These are phyloP conservation scores for Myoxocephalus aenaeus DNA, from an alignment of 2,797 vertebrate species.

Conservation along the genomic window DNA sequence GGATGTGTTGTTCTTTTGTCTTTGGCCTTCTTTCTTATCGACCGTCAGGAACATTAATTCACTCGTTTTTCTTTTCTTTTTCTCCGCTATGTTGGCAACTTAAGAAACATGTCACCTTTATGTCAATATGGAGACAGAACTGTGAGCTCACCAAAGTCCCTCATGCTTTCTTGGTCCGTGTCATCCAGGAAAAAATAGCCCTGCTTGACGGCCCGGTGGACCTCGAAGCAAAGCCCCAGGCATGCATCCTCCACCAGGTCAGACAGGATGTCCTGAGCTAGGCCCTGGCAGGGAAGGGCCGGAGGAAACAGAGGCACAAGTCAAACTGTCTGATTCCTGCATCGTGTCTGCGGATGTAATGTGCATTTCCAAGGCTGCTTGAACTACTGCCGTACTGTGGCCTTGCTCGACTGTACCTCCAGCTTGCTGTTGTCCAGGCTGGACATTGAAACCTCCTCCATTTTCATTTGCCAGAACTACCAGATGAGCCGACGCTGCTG, in stretches of 20 bases:
- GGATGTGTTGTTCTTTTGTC: background rate
- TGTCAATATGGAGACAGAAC: background rate
- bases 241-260: constrained; percentile 99
- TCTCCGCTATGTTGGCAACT: background rate
- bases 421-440: constrained; percentile 98
- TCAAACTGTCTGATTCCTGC: constrained; percentile 18
- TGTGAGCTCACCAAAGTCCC: constrained; percentile 92
- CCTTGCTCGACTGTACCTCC: constrained; percentile 84
- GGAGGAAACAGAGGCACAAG: constrained; percentile 1
- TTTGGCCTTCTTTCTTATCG: background rate
- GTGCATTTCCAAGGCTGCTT: background rate
- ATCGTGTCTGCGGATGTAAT: background rate
- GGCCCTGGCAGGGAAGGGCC: constrained; percentile 83
- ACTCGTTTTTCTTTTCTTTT: background rate
- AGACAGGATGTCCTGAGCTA: constrained; percentile 97
- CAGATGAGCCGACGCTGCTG: constrained; percentile 82
- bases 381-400: background rate
- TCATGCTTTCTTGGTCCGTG: constrained; percentile 97
- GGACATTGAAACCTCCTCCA: constrained; percentile 99
- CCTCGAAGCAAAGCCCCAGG: constrained; percentile 97
- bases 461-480: constrained; percentile 98
- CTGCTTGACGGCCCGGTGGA: constrained; percentile 97
- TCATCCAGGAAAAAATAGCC: constrained; percentile 98
- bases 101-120: background rate
- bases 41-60: background rate